These are phyloP conservation scores for Eubucco bourcierii DNA, from an alignment of 2,113 vertebrate species.

Conservation along the genomic window DNA sequence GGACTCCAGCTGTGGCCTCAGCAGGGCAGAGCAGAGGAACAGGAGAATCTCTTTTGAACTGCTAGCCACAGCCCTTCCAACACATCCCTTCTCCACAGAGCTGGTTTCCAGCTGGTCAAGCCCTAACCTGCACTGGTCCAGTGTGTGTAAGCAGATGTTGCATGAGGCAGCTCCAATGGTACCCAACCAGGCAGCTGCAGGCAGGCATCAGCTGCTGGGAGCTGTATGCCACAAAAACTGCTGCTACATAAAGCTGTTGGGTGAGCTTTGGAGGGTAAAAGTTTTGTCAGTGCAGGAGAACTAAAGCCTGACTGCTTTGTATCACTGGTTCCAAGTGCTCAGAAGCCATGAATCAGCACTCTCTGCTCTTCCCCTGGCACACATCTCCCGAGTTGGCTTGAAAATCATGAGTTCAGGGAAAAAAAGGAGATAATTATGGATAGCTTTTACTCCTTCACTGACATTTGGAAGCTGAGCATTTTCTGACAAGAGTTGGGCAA, in stretches of 20 bases:
- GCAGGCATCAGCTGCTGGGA: background rate
- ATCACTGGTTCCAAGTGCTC: background rate
- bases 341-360: background rate
- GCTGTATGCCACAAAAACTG: background rate
- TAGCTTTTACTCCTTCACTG: background rate
- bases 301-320: background rate
- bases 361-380: background rate
- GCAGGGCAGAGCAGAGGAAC: no score
- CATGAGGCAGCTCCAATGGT: background rate
- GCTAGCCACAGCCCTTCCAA: no score
- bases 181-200: fast-evolving
- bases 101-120: no score
- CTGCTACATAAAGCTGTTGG: background rate
- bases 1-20: no score
- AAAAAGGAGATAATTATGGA: background rate
- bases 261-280: background rate
- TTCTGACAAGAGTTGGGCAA: background rate
- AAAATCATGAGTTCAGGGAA: background rate
- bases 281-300: background rate
- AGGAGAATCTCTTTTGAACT: no score
- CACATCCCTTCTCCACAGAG: no score
- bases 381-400: background rate
- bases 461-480: background rate
- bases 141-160: fast-evolving
- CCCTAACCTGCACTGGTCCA: no score